phyloP scores from a whole-genome alignment of 2,888 invertebrate species.

The Sarcophaga variegata region DNA sequence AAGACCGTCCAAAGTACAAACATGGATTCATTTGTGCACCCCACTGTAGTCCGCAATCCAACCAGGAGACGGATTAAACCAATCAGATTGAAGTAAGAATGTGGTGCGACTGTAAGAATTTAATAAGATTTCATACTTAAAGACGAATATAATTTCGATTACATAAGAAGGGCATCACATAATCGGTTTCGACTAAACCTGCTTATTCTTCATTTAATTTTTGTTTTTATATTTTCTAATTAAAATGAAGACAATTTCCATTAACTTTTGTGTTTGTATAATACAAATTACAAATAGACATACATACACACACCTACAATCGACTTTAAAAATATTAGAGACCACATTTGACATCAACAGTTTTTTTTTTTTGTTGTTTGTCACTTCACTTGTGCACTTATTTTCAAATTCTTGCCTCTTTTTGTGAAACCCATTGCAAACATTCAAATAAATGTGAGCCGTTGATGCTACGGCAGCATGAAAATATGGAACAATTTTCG shows the following conservation, averaged over 20 bases:
- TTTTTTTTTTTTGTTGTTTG: not conserved
- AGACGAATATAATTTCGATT: too few relatives aligned
- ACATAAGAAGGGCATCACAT: too few relatives aligned
- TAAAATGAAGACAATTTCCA: constrained; percentile 66
- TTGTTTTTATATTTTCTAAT: constrained; percentile 60
- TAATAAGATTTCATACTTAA: too few relatives aligned
- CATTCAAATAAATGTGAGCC: not conserved
- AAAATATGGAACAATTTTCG: not conserved
- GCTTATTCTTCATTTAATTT: not conserved
- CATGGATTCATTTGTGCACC: too few relatives aligned
- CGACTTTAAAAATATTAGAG: constrained; percentile 15
- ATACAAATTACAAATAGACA: not conserved
- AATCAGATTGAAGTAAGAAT: too few relatives aligned
- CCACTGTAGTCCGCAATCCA: too few relatives aligned
- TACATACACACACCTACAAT: not conserved
- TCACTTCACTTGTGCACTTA: not conserved
- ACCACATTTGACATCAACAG: constrained; percentile 51
- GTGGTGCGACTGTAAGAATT: too few relatives aligned
- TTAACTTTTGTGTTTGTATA: constrained; percentile 38
- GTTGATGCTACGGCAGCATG: not conserved
- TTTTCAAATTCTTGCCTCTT: not conserved
- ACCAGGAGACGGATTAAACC: too few relatives aligned
- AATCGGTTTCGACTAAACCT: too few relatives aligned
- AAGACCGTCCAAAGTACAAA: too few relatives aligned
- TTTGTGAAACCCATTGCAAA: not conserved